Evolutionary conservation across 2,797 vertebrate genomes (phyloP).

Genomic region (Danio aesculapii): DNA sequence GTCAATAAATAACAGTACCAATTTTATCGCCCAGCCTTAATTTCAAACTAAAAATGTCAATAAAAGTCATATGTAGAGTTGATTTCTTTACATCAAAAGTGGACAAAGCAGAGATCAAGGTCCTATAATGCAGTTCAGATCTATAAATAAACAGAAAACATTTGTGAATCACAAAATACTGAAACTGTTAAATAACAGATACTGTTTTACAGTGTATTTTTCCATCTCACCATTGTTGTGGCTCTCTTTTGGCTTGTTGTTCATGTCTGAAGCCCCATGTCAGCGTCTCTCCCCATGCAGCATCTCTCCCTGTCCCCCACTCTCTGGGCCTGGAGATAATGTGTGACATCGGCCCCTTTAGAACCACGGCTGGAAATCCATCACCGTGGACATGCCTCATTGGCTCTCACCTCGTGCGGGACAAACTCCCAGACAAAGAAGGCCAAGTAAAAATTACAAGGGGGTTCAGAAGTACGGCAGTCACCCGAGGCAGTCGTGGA

Average conservation of each 20-base stretch:
- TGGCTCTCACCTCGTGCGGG: slow-evolving; percentile 67
- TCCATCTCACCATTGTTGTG: neutral
- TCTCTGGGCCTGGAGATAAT: slow-evolving; percentile 2
- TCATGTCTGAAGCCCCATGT: neutral
- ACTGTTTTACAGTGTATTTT: too few relatives aligned
- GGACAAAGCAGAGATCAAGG: too few relatives aligned
- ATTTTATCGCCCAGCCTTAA: too few relatives aligned
- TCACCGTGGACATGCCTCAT: slow-evolving; percentile 74
- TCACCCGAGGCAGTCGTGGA: slow-evolving; percentile 65
- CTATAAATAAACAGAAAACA: too few relatives aligned
- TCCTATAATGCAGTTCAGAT: too few relatives aligned
- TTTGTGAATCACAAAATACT: too few relatives aligned
- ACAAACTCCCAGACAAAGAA: slow-evolving; percentile 65
- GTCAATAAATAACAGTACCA: too few relatives aligned
- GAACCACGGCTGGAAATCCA: slow-evolving; percentile 68
- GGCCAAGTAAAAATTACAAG: slow-evolving; percentile 75
- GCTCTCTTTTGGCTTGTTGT: neutral
- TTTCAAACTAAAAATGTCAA: too few relatives aligned
- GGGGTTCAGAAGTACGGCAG: slow-evolving; percentile 66
- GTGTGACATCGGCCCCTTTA: slow-evolving; percentile 35
- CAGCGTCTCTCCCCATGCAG: neutral
- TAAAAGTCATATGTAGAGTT: too few relatives aligned
- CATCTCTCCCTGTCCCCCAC: neutral
- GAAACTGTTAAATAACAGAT: too few relatives aligned
- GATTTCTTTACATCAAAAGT: too few relatives aligned